phyloP scores from a whole-genome alignment of 1,140 invertebrate genomes.

The Helicorthomorpha holstii region DNA sequence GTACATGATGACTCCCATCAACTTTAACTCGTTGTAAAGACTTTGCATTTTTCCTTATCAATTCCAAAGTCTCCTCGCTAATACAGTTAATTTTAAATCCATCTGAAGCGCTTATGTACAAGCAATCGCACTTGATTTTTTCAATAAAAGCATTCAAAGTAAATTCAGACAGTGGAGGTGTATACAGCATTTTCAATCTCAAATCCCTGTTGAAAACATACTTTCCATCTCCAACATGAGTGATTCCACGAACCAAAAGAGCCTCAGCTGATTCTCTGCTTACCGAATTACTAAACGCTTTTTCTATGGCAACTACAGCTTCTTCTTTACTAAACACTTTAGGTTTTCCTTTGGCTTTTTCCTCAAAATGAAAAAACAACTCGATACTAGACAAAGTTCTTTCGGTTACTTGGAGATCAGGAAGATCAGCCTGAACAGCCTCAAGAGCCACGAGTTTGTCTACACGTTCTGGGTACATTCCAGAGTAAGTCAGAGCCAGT shows the following conservation, averaged over 20 bases:
- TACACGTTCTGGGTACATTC: slow-evolving; percentile 25
- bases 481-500: slow-evolving; percentile 19
- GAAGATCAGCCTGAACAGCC: slow-evolving; percentile 29
- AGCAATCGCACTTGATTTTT: not conserved
- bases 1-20: not conserved
- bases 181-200: not conserved
- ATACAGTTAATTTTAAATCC: not conserved
- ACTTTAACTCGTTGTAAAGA: not conserved
- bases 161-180: not conserved
- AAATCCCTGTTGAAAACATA: not conserved
- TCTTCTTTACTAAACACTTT: not conserved
- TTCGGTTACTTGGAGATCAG: not conserved
- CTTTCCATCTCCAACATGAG: not conserved
- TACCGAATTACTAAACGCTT: not conserved
- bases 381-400: not conserved
- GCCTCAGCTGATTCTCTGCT: not conserved
- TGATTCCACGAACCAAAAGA: not conserved
- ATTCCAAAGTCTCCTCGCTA: not conserved
- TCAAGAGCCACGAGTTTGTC: slow-evolving; percentile 31
- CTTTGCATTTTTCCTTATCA: not conserved
- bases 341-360: not conserved
- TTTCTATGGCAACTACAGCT: not conserved
- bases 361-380: not conserved
- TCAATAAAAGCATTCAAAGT: not conserved
- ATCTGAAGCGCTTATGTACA: not conserved